A percentile compares a stretch with the other conserved stretches of the same genome.
phyloP scores from a whole-genome alignment of 35 echinoderm and acorn worm species.

The Lytechinus pictus region DNA sequence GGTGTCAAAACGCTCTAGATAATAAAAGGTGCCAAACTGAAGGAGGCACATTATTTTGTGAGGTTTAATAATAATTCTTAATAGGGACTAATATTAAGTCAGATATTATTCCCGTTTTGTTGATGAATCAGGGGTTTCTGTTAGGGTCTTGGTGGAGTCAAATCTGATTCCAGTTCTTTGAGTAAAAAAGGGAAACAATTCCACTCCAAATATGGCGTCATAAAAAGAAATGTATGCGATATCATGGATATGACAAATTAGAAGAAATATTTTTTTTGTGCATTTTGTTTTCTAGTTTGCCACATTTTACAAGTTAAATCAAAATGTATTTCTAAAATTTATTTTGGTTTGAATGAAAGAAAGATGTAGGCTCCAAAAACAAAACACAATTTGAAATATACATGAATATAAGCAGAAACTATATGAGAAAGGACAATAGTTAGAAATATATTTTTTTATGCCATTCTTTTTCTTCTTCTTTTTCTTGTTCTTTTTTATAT shows the following conservation, averaged over 20 bases:
- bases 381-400: background rate
- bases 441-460: too few species aligned
- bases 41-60: background rate
- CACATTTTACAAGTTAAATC: too few species aligned
- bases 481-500: too few species aligned
- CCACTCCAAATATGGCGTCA: background rate
- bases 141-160: background rate
- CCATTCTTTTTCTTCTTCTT: too few species aligned
- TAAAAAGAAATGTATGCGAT: too few species aligned
- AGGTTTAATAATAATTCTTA: background rate
- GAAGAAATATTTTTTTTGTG: too few species aligned
- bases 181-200: background rate
- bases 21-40: background rate
- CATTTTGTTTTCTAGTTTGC: too few species aligned
- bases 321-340: background rate
- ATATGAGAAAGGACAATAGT: too few species aligned
- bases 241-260: too few species aligned
- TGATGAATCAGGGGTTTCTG: background rate
- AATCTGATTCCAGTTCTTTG: background rate
- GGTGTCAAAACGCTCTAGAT: constrained; percentile 15
- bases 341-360: background rate
- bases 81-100: background rate
- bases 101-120: too few species aligned
- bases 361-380: background rate
- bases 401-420: too few species aligned